phyloP scores from a whole-genome alignment of 1,140 invertebrate genomes.

The Maconellicoccus hirsutus region DNA sequence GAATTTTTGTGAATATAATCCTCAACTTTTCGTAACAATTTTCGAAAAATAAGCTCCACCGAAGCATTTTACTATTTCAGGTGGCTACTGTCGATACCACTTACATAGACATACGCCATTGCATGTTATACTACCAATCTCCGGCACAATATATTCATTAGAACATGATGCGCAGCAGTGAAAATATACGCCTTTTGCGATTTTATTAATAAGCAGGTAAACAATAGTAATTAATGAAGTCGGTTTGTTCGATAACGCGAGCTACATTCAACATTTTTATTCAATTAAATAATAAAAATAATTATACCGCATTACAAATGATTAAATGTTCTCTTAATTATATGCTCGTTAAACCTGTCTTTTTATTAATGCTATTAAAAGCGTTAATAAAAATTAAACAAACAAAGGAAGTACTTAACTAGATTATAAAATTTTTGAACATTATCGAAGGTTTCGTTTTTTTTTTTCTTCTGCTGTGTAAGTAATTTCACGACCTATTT shows the following conservation, averaged over 20 bases:
- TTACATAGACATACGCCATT: no score
- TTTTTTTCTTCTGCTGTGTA: background rate
- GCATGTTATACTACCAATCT: no score
- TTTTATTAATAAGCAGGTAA: no score
- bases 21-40: no score
- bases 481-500: background rate
- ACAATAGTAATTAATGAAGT: constrained; percentile 12
- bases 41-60: no score
- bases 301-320: constrained; percentile 13
- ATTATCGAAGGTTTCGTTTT: constrained; percentile 6
- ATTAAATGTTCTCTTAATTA: constrained; percentile 21
- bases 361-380: constrained; percentile 13
- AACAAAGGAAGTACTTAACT: constrained; percentile 14
- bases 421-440: constrained; percentile 9
- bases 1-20: no score
- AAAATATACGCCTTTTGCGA: no score
- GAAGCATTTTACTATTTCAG: no score
- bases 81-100: no score
- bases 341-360: constrained; percentile 1
- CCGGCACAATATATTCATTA: no score
- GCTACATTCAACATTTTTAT: constrained; percentile 17
- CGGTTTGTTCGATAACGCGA: constrained; percentile 9
- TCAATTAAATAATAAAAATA: constrained; percentile 21
- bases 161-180: no score
- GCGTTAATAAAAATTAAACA: constrained; percentile 5